Conservation (phyloP, 2,113 vertebrate species). For the Stomatorhinus ivindoensis region DNA sequence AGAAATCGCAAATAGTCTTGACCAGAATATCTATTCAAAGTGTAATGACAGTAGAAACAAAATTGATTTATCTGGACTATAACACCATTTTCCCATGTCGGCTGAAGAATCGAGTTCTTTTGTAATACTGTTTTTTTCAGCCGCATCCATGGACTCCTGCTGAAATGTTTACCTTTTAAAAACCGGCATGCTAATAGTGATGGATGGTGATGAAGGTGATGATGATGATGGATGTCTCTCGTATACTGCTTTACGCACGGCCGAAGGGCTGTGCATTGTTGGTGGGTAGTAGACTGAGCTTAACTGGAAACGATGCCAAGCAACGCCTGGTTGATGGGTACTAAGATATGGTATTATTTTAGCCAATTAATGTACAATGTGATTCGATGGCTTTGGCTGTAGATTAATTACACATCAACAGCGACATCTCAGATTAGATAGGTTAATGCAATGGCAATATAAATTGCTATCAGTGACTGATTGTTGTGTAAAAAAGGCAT, state of each 20-base stretch:
- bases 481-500: not conserved
- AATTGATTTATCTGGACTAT: not conserved
- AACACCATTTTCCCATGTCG: not conserved
- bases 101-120: not conserved
- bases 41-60: not conserved
- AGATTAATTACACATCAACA: not conserved
- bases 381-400: not conserved
- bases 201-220: not conserved
- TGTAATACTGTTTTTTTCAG: not conserved
- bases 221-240: not conserved
- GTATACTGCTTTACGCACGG: not conserved
- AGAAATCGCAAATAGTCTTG: not conserved
- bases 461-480: slow-evolving; percentile 3
- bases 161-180: not conserved
- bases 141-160: not conserved
- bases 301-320: not conserved
- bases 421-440: not conserved
- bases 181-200: not conserved
- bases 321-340: not conserved
- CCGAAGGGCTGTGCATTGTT: not conserved
- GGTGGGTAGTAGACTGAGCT: not conserved
- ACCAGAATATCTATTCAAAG: not conserved
- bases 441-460: not conserved
- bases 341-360: not conserved
- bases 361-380: not conserved